These are phyloP conservation scores for Lycophotia porphyrea DNA, from an alignment of 2,888 invertebrate species.

Conservation along the genomic window DNA sequence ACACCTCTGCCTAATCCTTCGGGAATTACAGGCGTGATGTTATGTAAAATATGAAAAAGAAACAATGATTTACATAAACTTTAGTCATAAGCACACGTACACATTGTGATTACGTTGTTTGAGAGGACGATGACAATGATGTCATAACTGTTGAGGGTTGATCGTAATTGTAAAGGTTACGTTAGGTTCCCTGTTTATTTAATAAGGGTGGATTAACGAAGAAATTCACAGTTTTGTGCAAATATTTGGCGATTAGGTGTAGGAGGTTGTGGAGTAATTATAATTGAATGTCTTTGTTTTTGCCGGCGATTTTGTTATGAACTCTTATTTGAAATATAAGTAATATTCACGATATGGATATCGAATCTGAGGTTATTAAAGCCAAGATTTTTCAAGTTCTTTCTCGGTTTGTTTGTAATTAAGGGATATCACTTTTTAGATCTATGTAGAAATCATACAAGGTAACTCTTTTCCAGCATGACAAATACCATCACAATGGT, in stretches of 20 bases:
- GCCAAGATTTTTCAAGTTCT: neutral
- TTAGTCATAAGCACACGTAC: slow-evolving; percentile 35
- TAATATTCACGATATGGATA: neutral
- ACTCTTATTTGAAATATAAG: neutral
- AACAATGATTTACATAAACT: neutral
- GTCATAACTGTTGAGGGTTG: slow-evolving; percentile 62
- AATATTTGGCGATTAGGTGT: slow-evolving; percentile 53
- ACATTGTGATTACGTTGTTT: slow-evolving; percentile 57
- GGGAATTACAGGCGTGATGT: too few species aligned
- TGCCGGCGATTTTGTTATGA: neutral
- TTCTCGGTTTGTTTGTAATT: neutral
- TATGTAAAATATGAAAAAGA: neutral
- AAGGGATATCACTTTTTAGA: neutral
- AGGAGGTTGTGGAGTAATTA: slow-evolving; percentile 30
- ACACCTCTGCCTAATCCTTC: too few species aligned
- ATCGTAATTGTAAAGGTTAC: slow-evolving; percentile 60
- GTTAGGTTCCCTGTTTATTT: slow-evolving; percentile 41
- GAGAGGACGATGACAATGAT: slow-evolving; percentile 54
- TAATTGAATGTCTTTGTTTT: slow-evolving; percentile 17
- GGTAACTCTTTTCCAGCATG: neutral
- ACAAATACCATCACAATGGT: neutral
- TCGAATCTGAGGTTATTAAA: neutral
- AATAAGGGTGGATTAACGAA: slow-evolving; percentile 59
- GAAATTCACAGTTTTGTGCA: slow-evolving; percentile 58
- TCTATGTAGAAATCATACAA: neutral